Conservation (phyloP, 2,113 vertebrate genomes). For the Aepyceros melampus region DNA sequence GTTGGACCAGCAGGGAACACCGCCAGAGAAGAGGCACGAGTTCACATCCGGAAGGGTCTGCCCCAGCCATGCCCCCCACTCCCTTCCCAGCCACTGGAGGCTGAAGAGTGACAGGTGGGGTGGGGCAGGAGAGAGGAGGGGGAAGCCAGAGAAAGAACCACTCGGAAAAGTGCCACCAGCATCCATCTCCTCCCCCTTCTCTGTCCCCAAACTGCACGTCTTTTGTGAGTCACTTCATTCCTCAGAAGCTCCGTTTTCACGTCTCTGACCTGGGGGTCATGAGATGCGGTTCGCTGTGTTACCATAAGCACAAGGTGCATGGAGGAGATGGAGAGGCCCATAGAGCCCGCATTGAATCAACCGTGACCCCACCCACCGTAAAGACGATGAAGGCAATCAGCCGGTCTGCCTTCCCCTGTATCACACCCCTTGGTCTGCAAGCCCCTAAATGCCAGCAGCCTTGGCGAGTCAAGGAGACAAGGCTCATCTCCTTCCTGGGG, state of each 20-base stretch:
- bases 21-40: neutral
- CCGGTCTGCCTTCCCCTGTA: no score
- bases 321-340: neutral
- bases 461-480: neutral
- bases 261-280: neutral
- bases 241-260: neutral
- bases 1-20: neutral
- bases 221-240: neutral
- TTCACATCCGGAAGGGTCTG: neutral
- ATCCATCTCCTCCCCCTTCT: neutral
- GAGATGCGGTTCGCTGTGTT: rapidly evolving
- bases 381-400: rapidly evolving
- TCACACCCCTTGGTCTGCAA: neutral
- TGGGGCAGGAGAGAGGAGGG: neutral
- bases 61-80: neutral
- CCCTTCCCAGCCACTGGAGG: neutral
- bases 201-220: neutral
- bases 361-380: neutral
- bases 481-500: neutral
- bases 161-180: neutral
- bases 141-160: neutral
- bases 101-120: neutral
- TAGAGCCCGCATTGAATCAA: neutral
- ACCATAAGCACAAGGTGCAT: rapidly evolving
- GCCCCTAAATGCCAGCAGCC: neutral